phyloP scores from a whole-genome alignment of 1,140 invertebrate species.

The Drosophila miranda region DNA sequence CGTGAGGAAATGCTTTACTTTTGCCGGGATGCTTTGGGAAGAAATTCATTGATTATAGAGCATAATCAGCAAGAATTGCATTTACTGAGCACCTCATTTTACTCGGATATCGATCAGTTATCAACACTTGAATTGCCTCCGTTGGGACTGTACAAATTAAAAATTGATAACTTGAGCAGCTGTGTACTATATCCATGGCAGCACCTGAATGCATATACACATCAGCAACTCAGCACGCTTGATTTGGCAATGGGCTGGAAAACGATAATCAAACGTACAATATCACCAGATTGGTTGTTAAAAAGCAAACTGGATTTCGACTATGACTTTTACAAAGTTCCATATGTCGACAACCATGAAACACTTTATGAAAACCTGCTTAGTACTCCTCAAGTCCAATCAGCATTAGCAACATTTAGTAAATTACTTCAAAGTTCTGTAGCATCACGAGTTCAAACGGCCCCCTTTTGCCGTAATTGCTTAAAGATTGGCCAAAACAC shows the following conservation, averaged over 20 bases:
- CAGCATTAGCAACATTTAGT: slow-evolving; percentile 83
- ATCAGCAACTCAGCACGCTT: slow-evolving; percentile 37
- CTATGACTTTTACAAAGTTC: slow-evolving; percentile 76
- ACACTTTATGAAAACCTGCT: slow-evolving; percentile 32
- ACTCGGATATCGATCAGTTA: slow-evolving; percentile 55
- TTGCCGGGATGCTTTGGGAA: slow-evolving; percentile 92
- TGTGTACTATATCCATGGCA: slow-evolving; percentile 63
- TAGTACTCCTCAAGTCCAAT: slow-evolving; percentile 49
- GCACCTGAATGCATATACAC: slow-evolving; percentile 7
- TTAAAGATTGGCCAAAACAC: neutral
- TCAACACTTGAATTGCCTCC: slow-evolving; percentile 87
- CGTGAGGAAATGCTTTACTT: slow-evolving; percentile 88
- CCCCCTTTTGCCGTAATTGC: slow-evolving; percentile 87
- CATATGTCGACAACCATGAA: neutral
- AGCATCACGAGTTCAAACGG: slow-evolving; percentile 85
- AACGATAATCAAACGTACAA: slow-evolving; percentile 12
- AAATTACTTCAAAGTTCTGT: slow-evolving; percentile 86
- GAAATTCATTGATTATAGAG: slow-evolving; percentile 91
- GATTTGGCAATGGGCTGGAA: slow-evolving; percentile 34
- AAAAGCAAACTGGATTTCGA: neutral
- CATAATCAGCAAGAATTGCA: slow-evolving; percentile 83
- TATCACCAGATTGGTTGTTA: slow-evolving; percentile 43
- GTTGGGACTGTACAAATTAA: slow-evolving; percentile 65
- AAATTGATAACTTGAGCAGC: slow-evolving; percentile 19
- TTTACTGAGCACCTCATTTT: slow-evolving; percentile 85